Base-by-base conservation (phyloP, 2,888 invertebrate species). In the Phyllotreta cruciferae region DNA sequence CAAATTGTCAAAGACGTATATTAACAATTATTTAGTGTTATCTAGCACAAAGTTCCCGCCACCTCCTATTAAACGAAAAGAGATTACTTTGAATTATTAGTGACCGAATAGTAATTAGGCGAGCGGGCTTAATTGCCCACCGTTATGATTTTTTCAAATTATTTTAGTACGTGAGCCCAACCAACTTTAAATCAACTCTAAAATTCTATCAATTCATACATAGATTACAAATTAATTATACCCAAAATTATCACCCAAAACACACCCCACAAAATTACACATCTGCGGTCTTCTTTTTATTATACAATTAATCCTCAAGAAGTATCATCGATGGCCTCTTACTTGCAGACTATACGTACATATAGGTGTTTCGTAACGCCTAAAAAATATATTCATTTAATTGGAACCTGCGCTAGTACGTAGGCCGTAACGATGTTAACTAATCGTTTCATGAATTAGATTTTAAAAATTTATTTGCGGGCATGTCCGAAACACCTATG, bases 1-100 rank as follows among this genome's bases (percentile, higher is more conserved):
- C 60, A 65, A 68, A 67, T 67, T 66, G 67, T 70, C 70, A 66
- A 62, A 64, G 56, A 61, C 60, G 62, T 62, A 62, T 69, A 55
- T 67, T 60, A 60, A 68, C 64, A 68, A 65, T 24, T 66, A 68
- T 68, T 66, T 61, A 64, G 60, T 66, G 63, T 60, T 60, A 62
- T 66, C 44, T 42, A 52, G 41, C 47, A 61, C 64, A 67, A 65
- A 65, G 63, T 58, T 47, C 24, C 55, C 50, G 62, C 56, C 56
- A 56, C 61, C 49, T 63, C 63, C 41, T 57, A 67, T 61, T 57
- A 62, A 56, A 57, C 44, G 56, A 49, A 63, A 60, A 60, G 61
- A 63, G 60, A 66, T 66, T 62, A 60, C 34, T 45, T 56, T 66
- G 61, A 65, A 66, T 66, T 66, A 67, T 67, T 66, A 62, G 24